phyloP scores from a whole-genome alignment of 2,888 invertebrate genomes.

The Heliconius ismenius region DNA sequence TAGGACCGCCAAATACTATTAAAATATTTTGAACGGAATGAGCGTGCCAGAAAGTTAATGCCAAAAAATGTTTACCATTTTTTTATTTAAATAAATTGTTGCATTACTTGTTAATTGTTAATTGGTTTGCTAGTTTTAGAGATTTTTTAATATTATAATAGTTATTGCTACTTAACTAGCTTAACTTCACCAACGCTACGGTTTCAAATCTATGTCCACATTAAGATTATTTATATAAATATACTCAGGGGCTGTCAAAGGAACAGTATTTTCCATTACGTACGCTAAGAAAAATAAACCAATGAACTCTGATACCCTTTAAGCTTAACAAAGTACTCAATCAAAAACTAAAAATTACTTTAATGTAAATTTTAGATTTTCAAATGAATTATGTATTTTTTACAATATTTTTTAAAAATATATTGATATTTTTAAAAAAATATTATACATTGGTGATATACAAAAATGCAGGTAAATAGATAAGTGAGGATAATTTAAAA shows the following conservation, averaged over 20 bases:
- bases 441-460: no score
- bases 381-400: neutral
- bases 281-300: neutral
- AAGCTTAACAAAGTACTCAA: conserved; percentile 1
- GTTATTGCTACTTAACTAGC: neutral
- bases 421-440: no score
- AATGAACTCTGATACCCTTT: conserved; percentile 13
- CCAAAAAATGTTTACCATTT: neutral
- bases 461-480: no score
- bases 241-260: neutral
- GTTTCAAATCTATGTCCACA: neutral
- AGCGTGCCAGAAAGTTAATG: neutral
- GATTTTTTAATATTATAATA: neutral
- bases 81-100: neutral
- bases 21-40: neutral
- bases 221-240: neutral
- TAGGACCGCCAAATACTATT: conserved; percentile 3
- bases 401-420: neutral
- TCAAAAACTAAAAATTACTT: neutral
- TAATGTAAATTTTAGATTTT: neutral
- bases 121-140: neutral
- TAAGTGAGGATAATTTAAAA: no score
- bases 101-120: no score
- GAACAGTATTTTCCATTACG: conserved; percentile 3
- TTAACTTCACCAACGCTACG: no score